phyloP scores from a whole-genome alignment of 2,113 vertebrate species.

The Monopterus albus region DNA sequence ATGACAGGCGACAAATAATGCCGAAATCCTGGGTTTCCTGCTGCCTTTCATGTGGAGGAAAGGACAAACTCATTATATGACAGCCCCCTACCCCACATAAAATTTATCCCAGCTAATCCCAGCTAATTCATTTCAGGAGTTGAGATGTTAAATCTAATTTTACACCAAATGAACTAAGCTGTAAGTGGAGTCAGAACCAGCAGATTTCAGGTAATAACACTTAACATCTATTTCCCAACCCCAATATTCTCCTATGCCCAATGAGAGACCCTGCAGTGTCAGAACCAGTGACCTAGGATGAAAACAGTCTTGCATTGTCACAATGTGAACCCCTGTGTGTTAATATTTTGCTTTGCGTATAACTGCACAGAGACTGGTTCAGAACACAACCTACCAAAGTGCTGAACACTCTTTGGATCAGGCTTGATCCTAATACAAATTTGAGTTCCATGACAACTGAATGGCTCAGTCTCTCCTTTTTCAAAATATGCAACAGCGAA shows the following conservation, averaged over 20 bases:
- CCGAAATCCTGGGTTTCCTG: not conserved
- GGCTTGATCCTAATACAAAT: too few species aligned
- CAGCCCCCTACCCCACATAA: too few species aligned
- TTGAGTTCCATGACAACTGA: not conserved
- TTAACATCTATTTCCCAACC: not conserved
- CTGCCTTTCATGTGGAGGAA: slow-evolving; percentile 5
- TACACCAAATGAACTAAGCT: slow-evolving; percentile 17
- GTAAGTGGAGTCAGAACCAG: slow-evolving; percentile 6
- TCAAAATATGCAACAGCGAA: not conserved
- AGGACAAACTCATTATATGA: not conserved
- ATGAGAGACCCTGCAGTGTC: not conserved
- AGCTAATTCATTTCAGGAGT: not conserved
- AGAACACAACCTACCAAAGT: not conserved
- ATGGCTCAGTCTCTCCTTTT: not conserved
- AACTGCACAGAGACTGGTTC: not conserved
- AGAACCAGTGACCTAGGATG: not conserved
- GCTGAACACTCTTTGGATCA: too few species aligned
- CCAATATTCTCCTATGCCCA: not conserved
- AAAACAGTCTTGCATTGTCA: not conserved
- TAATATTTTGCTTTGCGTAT: not conserved
- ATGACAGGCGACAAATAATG: not conserved
- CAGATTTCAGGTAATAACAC: slow-evolving; percentile 12
- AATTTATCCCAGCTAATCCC: not conserved
- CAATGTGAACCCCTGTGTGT: not conserved
- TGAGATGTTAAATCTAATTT: slow-evolving; percentile 16